Evolutionary conservation across 2,113 vertebrate species (phyloP), one percentile per base, ranked within the genome.

Genomic region (Rhineura floridana): DNA sequence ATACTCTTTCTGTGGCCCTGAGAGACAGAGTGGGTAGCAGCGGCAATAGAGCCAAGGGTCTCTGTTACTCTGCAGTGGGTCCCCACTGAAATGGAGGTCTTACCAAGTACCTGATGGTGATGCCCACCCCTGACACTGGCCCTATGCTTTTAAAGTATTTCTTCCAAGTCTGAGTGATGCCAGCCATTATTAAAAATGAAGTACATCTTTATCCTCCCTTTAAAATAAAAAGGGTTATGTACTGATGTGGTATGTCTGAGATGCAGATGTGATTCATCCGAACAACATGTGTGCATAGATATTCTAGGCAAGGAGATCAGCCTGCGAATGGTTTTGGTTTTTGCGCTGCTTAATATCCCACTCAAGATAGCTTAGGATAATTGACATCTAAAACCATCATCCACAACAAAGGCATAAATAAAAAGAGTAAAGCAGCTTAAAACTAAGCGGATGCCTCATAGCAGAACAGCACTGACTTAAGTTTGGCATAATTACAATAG

Each of bases 231-330:
- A 12, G 21, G 42, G 52, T 33, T 85, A 13, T 59, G 39, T 85
- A 62, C 39, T 62, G 36, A 8, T 46, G 52, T 44, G n/a, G 76
- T 17, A 48, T 36, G 73, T 85, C 44, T 63, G 55, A n/a, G 73
- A 73, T 70, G 76, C 80, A n/a, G 73, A 73, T 70, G 76, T 87
- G 75, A 52, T 52, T 80, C 23, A 80, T 69, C 44, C 85, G 63
- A 9, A 50, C 48, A 21, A 36, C 9, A 44, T 79, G 59, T 78
- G 7, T 11, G 36, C 19, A 36, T 65, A 12, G n/a, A 25, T 36
- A 42, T 67, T 67, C 46, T 44, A 62, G 39, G 30, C 63, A 79
- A 42, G 33, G 23, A 42, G 11, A 55, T 42, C 33, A 7, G 76
- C 19, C 63, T 55, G n/a, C 6, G 39, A 25, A 28, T 30, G 3